Base-by-base conservation (phyloP, 2,888 invertebrate genomes). In the Pandemis heparana region DNA sequence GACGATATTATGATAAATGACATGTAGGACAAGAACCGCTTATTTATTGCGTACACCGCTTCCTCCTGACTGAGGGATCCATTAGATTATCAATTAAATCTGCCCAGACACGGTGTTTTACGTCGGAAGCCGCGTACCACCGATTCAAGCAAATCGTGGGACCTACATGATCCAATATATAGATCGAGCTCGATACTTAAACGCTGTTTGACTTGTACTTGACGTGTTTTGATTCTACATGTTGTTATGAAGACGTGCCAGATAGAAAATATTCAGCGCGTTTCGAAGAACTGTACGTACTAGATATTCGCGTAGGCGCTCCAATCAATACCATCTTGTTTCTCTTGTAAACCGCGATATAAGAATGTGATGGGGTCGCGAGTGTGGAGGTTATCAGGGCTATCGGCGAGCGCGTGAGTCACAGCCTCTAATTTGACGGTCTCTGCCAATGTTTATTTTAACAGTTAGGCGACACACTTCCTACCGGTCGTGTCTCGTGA, bases 381-480 rank as follows among this genome's bases (percentile, higher is more conserved):
- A 32, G 46, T 43, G 77, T 77, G 75, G 68, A 70, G 77, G 77
- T 78, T 81, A 79, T 78, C 79, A 70, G 67, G 67, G 76, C 78
- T 82, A 83, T 83, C 79, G 68, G 75, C 79, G 81, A 81, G 80
- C 78, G 76, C 77, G 75, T 76, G 77, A 78, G 74, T 82, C 79
- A 79, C 74, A 77, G 77, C 79, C 87, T 88, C 88, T 87, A 90
- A 90, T 90, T 91, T 89, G 88, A 90, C 83, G 86, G 88, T 87
- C 87, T 85, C 85, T 85, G 87, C 85, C 85, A 87, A 89, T 90
- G 91, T 92, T 92, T 91, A 82, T 84, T 85, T 84, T 79, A 88
- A 92, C 92, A 87, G 92, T 92, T 92, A 92, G 81, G 82, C 86
- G 92, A 85, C 91, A 92, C 84, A 92, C 91, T 87, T 85, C 83